Evolutionary conservation across 2,888 invertebrate species (phyloP), one percentile per base, ranked within the genome.

Genomic region (Boloria selene): DNA sequence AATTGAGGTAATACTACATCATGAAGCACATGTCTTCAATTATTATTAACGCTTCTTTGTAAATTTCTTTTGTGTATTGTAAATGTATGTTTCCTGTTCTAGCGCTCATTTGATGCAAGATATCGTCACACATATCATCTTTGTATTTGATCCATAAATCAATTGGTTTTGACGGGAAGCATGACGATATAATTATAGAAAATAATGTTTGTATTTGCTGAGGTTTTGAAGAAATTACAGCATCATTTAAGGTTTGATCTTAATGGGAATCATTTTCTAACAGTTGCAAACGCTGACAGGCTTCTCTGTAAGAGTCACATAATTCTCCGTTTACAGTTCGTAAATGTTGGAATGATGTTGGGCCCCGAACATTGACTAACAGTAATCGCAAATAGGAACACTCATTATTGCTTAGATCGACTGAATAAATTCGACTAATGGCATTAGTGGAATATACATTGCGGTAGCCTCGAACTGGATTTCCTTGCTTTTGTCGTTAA

Each of bases 301-400:
- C 75, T 68, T 74, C 73, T 64, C 74, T 67, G 68, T 74, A 77
- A 7, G 77, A 61, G 38, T 17, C 70, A 65, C 73, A 75, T 64
- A 74, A 64, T 42, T 58, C 59, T 55, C 72, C 75, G 74, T 78
- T 18, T 69, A 77, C 74, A 61, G 74, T 75, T 77, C 71, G 63
- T 26, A 74, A 45, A 17, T 73, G 70, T 71, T 71, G 31, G 51
- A 72, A 70, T 50, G 70, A 72, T 63, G 54, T 77, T 69, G 75
- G 73, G 14, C 76, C 77, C 68, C 72, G 73, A n/a, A 83, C 77
- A 76, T 79, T 79, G 22, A 79, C 70, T 64, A 85, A 72, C 44
- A 75, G 68, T 67, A 84, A 67, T 4, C 81, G 78, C 53, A 83
- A 76, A 75, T 80, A 81, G 73, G 72, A 84, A 71, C 77, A 81